Base-by-base conservation (phyloP, 2,113 vertebrate species). In the Lophochroa leadbeateri region DNA sequence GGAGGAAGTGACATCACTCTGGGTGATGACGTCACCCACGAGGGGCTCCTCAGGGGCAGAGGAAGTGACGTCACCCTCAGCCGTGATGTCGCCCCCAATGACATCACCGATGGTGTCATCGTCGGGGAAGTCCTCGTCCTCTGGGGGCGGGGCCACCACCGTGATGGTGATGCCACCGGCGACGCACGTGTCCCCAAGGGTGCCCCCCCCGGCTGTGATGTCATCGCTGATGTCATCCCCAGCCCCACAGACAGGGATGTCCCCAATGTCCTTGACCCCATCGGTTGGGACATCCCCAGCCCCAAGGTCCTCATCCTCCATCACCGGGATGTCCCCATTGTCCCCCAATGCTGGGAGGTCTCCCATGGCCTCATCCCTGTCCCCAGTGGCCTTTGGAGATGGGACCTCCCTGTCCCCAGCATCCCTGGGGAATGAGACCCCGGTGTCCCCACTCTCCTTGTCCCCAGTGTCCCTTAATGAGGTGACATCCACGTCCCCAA, bases 41-140 rank as follows among this genome's bases (percentile, higher is more conserved):
- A 19, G 19, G 19, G 25, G 23, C 33, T 47, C 64, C 43, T 57
- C 28, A 1, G 79, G n/a, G 41, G 6, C 1, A 2, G 39, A 44
- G 37, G 37, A 53, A 13, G 11, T 10, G 39, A 29, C 61, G 3
- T 60, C 65, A 21, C 17, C 55, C 17, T n/a, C 19, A 7, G 25
- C 18, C 4, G 5, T 23, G 39, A 29, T 31, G 2, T 58, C 65
- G 17, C 11, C 55, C 11, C 15, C 0, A 2, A 8, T 15, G 44
- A 60, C 1, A 1, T 60, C 80, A 3, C 5, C 17, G 13, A 25
- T 50, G 49, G 27, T 8, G 14, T 50, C 49, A 50, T 50, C 24
- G 9, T 27, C 49, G 25, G 67, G 67, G 5, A 13, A 21, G 2
- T 7, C 78, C 49, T 55, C 39, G 0, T 49, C 71, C 28, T 49